A percentile compares a stretch with the other conserved stretches of the same genome.
Conservation (phyloP, 2,888 invertebrate species). For the Noctua pronuba region DNA sequence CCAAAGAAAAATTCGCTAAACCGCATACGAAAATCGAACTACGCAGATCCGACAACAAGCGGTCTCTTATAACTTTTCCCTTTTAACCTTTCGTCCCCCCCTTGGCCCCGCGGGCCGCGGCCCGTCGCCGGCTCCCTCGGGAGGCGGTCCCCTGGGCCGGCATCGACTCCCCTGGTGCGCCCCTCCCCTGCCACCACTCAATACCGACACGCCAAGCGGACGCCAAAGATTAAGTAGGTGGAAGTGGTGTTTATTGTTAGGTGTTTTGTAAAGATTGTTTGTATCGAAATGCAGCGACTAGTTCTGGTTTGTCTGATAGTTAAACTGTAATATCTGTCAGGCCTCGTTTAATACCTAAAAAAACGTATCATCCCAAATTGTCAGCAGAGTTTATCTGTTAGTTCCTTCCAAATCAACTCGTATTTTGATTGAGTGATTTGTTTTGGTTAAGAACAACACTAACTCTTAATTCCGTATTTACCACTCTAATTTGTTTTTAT, state of each 20-base stretch:
- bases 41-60: conserved; percentile 88
- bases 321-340: neutral
- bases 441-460: neutral
- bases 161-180: conserved; percentile 84
- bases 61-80: conserved; percentile 91
- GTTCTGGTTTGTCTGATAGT: neutral
- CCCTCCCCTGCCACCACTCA: conserved; percentile 88
- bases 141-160: conserved; percentile 90
- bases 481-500: neutral
- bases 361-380: neutral
- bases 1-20: conserved; percentile 72
- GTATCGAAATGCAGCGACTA: neutral
- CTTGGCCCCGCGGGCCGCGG: conserved; percentile 70
- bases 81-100: conserved; percentile 88
- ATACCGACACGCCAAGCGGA: conserved; percentile 89
- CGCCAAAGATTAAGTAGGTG: conserved; percentile 83
- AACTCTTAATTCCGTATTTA: neutral
- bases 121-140: conserved; percentile 82
- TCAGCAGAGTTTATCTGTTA: too few species aligned
- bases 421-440: neutral
- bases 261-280: neutral
- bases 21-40: conserved; percentile 85
- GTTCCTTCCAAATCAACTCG: neutral
- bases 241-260: conserved; percentile 56
- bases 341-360: neutral